phyloP scores from a whole-genome alignment of 2,113 vertebrate species.

The Phodopus roborovskii region DNA sequence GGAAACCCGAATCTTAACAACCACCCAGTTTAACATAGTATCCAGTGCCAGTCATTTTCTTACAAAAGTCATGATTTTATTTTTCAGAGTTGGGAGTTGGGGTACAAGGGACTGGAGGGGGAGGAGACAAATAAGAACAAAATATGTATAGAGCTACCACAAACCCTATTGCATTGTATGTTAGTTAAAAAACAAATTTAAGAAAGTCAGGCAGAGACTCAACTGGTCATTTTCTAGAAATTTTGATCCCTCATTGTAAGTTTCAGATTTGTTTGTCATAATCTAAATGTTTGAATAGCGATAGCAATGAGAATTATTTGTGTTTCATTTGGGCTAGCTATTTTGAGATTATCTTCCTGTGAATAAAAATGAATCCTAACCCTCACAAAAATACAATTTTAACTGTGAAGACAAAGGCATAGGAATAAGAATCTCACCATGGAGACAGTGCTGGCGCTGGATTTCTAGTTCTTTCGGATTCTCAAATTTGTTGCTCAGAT shows the following conservation, averaged over 20 bases:
- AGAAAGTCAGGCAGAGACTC: neutral
- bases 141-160: neutral
- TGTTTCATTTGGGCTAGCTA: neutral
- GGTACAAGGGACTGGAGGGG: no score
- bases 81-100: neutral
- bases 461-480: neutral
- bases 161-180: neutral
- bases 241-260: neutral
- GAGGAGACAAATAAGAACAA: neutral
- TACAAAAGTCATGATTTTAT: neutral
- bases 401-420: neutral
- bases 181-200: neutral
- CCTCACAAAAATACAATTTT: neutral
- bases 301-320: neutral
- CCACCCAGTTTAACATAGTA: neutral
- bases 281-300: neutral
- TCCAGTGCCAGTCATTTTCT: neutral
- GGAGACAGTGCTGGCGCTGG: neutral
- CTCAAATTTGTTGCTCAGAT: neutral
- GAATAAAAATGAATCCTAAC: neutral
- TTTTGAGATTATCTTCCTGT: slow-evolving; percentile 8
- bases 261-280: neutral
- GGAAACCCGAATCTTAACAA: slow-evolving; percentile 8
- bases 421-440: neutral
- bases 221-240: slow-evolving; percentile 14